Conservation (phyloP, 1,140 invertebrate genomes). For the Potamilus streckersoni region DNA sequence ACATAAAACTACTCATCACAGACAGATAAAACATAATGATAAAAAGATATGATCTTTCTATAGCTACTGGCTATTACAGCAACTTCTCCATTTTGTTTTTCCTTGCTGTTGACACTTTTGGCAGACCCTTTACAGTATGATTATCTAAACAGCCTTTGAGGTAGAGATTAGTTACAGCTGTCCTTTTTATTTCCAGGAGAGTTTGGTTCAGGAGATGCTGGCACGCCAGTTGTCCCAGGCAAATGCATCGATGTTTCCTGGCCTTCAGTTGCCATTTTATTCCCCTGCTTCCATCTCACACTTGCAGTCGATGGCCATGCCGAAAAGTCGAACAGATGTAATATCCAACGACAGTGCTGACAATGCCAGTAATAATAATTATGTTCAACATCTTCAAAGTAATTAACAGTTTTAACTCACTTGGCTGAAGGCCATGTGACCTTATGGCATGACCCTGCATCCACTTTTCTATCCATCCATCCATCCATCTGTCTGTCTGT, state of each 20-base stretch:
- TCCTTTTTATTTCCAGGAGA: conserved; percentile 50
- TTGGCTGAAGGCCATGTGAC: background rate
- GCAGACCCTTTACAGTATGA: too few species aligned
- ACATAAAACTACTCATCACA: too few species aligned
- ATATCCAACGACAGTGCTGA: conserved; percentile 30
- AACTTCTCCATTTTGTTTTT: too few species aligned
- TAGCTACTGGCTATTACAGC: too few species aligned
- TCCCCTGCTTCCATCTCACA: conserved; percentile 55
- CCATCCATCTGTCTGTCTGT: too few species aligned
- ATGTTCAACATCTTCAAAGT: conserved; percentile 63
- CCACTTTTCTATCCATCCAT: too few species aligned
- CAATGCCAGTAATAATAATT: conserved; percentile 41
- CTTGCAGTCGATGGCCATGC: conserved; percentile 52
- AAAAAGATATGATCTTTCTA: too few species aligned
- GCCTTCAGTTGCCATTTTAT: conserved; percentile 59
- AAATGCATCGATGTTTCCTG: conserved; percentile 54
- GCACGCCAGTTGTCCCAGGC: conserved; percentile 53
- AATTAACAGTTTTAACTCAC: conserved; percentile 24
- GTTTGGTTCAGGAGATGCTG: conserved; percentile 60
- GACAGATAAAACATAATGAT: too few species aligned
- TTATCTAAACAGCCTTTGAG: too few species aligned
- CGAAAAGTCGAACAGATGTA: conserved; percentile 35
- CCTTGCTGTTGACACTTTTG: too few species aligned
- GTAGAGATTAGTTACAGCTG: too few species aligned
- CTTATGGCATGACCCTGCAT: too few species aligned